These are phyloP conservation scores for Grammomys surdaster DNA, from an alignment of 2,113 vertebrate species.

Conservation along the genomic window DNA sequence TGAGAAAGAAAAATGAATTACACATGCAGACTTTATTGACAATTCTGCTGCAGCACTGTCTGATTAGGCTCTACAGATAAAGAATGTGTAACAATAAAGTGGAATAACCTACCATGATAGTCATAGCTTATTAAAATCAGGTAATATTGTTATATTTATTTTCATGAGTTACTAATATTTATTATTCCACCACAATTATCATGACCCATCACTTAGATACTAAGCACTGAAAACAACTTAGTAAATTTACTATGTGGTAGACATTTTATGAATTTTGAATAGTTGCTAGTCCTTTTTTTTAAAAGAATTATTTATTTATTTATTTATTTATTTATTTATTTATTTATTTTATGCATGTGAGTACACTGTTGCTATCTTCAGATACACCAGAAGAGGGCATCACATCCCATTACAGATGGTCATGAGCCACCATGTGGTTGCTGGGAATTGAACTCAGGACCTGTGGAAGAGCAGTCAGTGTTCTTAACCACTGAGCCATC, in stretches of 20 bases:
- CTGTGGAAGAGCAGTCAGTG: no score
- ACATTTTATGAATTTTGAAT: conserved; percentile 25
- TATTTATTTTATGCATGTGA: no score
- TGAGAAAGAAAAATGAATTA: neutral
- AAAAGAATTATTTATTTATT: no score
- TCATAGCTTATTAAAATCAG: conserved; percentile 22
- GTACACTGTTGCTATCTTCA: no score
- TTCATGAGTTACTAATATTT: conserved; percentile 46
- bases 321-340: no score
- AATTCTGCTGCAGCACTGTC: neutral
- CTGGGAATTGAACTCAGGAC: no score
- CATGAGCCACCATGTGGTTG: no score
- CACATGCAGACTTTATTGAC: neutral
- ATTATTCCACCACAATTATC: neutral
- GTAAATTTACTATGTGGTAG: neutral
- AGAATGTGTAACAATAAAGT: neutral
- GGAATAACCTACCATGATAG: neutral
- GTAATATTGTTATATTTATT: neutral
- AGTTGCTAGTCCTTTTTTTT: neutral
- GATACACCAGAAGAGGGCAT: no score
- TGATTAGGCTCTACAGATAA: conserved; percentile 4
- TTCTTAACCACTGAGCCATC: no score
- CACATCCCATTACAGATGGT: no score
- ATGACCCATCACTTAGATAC: conserved; percentile 5
- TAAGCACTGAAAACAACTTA: neutral